Conservation (phyloP, 2,113 vertebrate species). For the Saguinus imperator region DNA sequence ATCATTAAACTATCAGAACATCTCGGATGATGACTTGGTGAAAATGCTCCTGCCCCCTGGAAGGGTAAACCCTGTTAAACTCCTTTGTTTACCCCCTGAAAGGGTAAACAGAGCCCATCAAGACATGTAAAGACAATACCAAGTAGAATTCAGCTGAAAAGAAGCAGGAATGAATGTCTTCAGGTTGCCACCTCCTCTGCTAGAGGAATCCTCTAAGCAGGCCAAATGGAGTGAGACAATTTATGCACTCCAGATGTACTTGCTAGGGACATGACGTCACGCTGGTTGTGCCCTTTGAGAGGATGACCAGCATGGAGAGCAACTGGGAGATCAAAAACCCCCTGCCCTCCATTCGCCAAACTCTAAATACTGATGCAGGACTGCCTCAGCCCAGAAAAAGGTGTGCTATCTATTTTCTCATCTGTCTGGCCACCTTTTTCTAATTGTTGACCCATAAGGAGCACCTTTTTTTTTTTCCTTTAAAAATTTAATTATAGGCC, state of each 20-base stretch:
- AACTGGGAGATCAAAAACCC: not conserved
- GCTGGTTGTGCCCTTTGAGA: not conserved
- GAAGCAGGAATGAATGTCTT: not conserved
- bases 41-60: not conserved
- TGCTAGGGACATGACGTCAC: accelerated
- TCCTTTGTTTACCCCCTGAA: not conserved
- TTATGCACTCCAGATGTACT: not conserved
- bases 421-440: not conserved
- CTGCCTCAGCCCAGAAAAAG: not conserved
- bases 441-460: too few relatives aligned
- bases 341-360: not conserved
- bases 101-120: not conserved
- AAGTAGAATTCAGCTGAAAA: not conserved
- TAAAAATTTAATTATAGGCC: too few relatives aligned
- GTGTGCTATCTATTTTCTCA: not conserved
- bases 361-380: not conserved
- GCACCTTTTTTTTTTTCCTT: too few relatives aligned
- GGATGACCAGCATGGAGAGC: not conserved
- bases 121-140: not conserved
- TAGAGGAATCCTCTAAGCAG: not conserved
- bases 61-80: not conserved
- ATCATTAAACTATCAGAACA: not conserved
- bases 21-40: not conserved
- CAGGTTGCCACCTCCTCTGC: not conserved
- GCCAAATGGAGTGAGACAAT: not conserved